Conservation (phyloP, 2,113 vertebrate genomes). For the Hystrix brachyura region DNA sequence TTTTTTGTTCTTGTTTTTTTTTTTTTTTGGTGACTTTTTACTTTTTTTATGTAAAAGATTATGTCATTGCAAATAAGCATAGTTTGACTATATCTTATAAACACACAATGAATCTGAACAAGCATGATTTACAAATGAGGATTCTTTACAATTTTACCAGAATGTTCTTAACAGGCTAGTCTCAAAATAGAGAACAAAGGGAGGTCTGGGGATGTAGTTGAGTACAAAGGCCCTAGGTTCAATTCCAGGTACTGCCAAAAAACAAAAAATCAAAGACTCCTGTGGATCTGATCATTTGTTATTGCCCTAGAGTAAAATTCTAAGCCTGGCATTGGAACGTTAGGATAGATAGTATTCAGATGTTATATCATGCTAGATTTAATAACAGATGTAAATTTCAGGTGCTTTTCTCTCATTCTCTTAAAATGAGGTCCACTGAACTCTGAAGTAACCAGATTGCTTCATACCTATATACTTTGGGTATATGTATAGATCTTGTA, state of each 20-base stretch:
- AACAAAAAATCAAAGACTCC: background rate
- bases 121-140: background rate
- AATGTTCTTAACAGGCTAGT: constrained; percentile 54
- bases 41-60: no score
- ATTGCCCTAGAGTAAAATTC: constrained; percentile 29
- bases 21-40: no score
- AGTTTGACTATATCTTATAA: constrained; percentile 18
- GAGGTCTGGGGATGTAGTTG: background rate
- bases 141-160: background rate
- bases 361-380: constrained; percentile 27
- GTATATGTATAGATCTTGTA: background rate
- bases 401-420: constrained; percentile 37
- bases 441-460: constrained; percentile 28
- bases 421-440: background rate
- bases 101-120: constrained; percentile 14
- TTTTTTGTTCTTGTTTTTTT: background rate
- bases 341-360: background rate
- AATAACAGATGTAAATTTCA: background rate
- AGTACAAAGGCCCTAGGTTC: background rate
- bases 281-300: constrained; percentile 41
- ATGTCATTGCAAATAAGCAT: no score
- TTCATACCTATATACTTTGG: background rate
- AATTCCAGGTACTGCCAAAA: background rate
- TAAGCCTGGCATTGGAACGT: background rate
- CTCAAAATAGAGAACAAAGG: no score